phyloP scores from a whole-genome alignment of 1,140 invertebrate genomes.

The Sminthurides bifidus region DNA sequence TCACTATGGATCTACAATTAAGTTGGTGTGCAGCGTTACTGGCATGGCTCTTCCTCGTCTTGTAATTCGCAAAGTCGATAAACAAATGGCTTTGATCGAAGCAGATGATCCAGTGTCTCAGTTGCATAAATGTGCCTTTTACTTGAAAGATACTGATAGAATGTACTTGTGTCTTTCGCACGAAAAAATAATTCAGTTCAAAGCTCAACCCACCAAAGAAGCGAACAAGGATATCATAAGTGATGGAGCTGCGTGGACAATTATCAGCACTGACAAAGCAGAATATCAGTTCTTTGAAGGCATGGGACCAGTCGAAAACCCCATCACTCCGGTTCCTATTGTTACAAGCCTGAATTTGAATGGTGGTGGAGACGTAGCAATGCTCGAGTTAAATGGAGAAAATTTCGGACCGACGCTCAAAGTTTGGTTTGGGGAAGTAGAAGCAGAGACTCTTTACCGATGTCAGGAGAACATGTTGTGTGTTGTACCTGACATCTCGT shows the following conservation, averaged over 20 bases:
- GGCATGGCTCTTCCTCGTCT: slow-evolving; percentile 54
- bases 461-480: slow-evolving; percentile 50
- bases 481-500: slow-evolving; percentile 51
- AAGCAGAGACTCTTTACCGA: slow-evolving; percentile 53
- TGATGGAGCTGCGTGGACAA: slow-evolving; percentile 59
- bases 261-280: slow-evolving; percentile 58
- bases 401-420: slow-evolving; percentile 49
- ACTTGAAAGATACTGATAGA: slow-evolving; percentile 56
- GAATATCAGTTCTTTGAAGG: slow-evolving; percentile 59
- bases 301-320: slow-evolving; percentile 47
- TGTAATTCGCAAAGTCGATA: slow-evolving; percentile 53
- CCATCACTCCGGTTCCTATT: slow-evolving; percentile 53
- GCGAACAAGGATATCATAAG: slow-evolving; percentile 54
- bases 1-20: slow-evolving; percentile 57
- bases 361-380: slow-evolving; percentile 52
- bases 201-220: slow-evolving; percentile 52
- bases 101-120: slow-evolving; percentile 59
- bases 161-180: slow-evolving; percentile 58
- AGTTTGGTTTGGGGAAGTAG: slow-evolving; percentile 56
- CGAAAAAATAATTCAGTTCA: slow-evolving; percentile 58
- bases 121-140: slow-evolving; percentile 61
- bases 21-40: slow-evolving; percentile 56
- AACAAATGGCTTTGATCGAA: slow-evolving; percentile 53
- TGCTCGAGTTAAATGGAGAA: slow-evolving; percentile 51
- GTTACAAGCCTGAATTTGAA: slow-evolving; percentile 48